Percentiles rank a stretch among this genome's conserved stretches.
These are phyloP conservation scores for Brachyhypopomus gauderio DNA, from an alignment of 2,113 vertebrate genomes.

Conservation along the genomic window DNA sequence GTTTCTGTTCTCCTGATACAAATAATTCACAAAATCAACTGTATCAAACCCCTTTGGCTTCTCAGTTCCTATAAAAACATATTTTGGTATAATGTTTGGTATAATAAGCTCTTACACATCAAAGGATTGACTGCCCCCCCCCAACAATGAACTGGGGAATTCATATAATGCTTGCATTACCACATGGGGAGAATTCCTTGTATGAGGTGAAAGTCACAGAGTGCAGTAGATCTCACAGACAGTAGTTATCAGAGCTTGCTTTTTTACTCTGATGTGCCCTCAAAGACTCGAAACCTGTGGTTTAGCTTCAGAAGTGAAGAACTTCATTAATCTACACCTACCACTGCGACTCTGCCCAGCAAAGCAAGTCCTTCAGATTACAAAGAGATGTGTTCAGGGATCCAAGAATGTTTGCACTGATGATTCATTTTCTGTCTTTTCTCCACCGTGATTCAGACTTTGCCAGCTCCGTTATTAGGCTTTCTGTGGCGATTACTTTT, in stretches of 20 bases:
- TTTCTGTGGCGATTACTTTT: too few relatives aligned
- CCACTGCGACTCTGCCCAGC: background rate
- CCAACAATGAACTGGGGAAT: background rate
- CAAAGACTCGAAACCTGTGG: background rate
- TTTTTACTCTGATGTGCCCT: background rate
- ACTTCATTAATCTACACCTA: background rate
- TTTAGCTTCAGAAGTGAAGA: background rate
- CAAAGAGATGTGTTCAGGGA: too few relatives aligned
- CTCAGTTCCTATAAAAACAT: background rate
- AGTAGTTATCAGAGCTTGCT: background rate
- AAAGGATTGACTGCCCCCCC: background rate
- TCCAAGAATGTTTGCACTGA: too few relatives aligned
- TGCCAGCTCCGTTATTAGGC: too few relatives aligned
- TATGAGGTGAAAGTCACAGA: background rate
- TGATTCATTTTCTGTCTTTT: too few relatives aligned
- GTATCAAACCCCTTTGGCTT: background rate
- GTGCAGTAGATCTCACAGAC: background rate
- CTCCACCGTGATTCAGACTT: too few relatives aligned
- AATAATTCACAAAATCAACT: background rate
- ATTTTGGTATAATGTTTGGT: background rate
- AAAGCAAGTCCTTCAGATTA: too few relatives aligned
- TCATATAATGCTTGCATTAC: background rate
- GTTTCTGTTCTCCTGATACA: background rate
- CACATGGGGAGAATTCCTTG: background rate
- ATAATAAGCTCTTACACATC: background rate